Evolutionary conservation across 2,888 invertebrate genomes (phyloP).

Genomic region (Syrphus vitripennis): DNA sequence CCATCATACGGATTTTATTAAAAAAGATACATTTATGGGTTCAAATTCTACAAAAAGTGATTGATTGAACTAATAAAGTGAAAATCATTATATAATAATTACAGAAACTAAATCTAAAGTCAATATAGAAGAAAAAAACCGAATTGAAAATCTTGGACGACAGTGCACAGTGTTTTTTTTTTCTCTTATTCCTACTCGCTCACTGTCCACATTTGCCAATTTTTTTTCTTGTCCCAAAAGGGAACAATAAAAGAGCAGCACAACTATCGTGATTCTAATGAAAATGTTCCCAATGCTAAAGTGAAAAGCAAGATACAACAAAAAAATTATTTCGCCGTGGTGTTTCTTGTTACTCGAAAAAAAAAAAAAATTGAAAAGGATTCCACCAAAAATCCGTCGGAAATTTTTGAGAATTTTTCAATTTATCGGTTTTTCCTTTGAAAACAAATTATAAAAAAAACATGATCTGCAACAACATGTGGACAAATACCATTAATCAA

Average conservation of each 20-base stretch:
- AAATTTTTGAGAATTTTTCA: constrained; percentile 19
- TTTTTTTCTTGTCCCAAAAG: constrained; percentile 55
- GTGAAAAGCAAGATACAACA: constrained; percentile 63
- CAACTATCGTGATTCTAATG: background rate
- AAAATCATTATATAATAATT: constrained; percentile 36
- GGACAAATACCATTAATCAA: background rate
- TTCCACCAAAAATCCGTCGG: constrained; percentile 37
- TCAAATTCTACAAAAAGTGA: constrained; percentile 31
- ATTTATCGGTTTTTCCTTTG: background rate
- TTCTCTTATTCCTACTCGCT: constrained; percentile 5
- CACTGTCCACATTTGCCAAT: constrained; percentile 55
- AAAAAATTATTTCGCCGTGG: constrained; percentile 55
- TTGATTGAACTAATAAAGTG: background rate
- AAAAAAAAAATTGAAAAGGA: constrained; percentile 41
- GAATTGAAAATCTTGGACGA: constrained; percentile 46
- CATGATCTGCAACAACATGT: constrained; percentile 27
- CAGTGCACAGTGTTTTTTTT: constrained; percentile 48
- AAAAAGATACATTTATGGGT: constrained; percentile 42
- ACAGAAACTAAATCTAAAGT: constrained; percentile 29
- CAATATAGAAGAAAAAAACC: background rate
- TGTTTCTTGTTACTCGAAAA: constrained; percentile 25
- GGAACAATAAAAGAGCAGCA: constrained; percentile 57
- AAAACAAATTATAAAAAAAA: constrained; percentile 3
- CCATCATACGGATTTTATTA: constrained; percentile 7
- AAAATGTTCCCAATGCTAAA: constrained; percentile 20